Evolutionary conservation across 2,797 vertebrate species (phyloP).

Genomic region (Leptoclinus maculatus): DNA sequence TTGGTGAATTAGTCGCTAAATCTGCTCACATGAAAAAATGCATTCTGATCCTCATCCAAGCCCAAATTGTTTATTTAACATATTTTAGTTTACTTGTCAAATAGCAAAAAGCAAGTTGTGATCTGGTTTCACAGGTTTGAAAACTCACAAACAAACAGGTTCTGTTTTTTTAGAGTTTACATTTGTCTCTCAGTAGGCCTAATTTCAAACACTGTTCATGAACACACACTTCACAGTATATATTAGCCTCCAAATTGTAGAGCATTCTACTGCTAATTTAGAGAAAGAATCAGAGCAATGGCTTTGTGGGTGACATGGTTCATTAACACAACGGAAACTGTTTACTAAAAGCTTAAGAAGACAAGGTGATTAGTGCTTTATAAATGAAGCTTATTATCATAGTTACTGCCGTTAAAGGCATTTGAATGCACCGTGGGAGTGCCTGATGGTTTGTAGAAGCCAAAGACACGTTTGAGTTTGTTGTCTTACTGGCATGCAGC

Average conservation of each 20-base stretch:
- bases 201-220: constrained; percentile 6
- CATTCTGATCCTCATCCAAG: neutral
- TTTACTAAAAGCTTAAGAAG: constrained; percentile 37
- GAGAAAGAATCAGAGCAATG: constrained; percentile 1
- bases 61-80: neutral
- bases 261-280: constrained; percentile 10
- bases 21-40: neutral
- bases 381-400: constrained; percentile 50
- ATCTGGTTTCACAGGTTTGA: constrained; percentile 6
- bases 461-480: constrained; percentile 16
- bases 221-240: constrained; percentile 9
- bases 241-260: constrained; percentile 28
- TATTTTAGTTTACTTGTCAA: constrained; percentile 2
- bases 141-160: neutral
- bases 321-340: constrained; percentile 46
- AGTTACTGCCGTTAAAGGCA: constrained; percentile 29
- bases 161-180: neutral
- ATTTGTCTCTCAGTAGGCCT: neutral
- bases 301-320: constrained; percentile 12
- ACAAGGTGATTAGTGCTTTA: constrained; percentile 41
- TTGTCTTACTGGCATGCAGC: constrained; percentile 22
- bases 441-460: constrained; percentile 33
- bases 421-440: neutral
- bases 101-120: neutral
- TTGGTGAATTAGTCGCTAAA: neutral